Base-by-base conservation (phyloP, 2,113 vertebrate species). In the Oreochromis niloticus region DNA sequence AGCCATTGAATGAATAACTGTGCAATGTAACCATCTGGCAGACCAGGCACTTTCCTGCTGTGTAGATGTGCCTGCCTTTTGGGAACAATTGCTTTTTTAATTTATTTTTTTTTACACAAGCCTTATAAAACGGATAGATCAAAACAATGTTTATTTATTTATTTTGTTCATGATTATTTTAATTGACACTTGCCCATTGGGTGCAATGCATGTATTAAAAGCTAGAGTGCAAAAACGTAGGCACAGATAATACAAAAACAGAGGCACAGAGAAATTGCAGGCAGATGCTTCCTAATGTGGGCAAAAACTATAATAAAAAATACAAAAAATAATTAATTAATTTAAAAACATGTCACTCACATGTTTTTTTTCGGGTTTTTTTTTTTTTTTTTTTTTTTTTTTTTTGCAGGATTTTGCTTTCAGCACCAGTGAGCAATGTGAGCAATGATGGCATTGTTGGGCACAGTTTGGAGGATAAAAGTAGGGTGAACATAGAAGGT, bases 341-440 rank as follows among this genome's bases (percentile, higher is more conserved):
- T n/a, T 63, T 36, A n/a, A 73, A 71, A 68, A 68, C 11, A 13
- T 24, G 12, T 19, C 4, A 75, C 14, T 48, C 41, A 48, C 43
- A 50, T 32, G 24, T 4, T 63, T 6, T 0, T 1, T 36, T 36
- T 32, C 2, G n/a, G n/a, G 22, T 32, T 6, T 4, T 0, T 1
- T 36, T 36, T 32, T 6, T 34, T 6, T 1, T 36, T 36, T 32
- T 6, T 34, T 1, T 34, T 6, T 6, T 5, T 4, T 30, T 43
- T 12, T n/a, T 30, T 11, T 75, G 24, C 43, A 50, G 43, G 6
- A 50, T 32, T 78, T 48, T 32, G 32, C 24, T 78, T 78, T 32
- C 9, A 78, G 71, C 24, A 50, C 16, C 71, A 11, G 24, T 32
- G 16, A 6, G 71, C 43, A 75, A 50, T 32, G 24, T 32, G 16